phyloP scores from a whole-genome alignment of 2,888 invertebrate genomes.

The Apotomis capreana region DNA sequence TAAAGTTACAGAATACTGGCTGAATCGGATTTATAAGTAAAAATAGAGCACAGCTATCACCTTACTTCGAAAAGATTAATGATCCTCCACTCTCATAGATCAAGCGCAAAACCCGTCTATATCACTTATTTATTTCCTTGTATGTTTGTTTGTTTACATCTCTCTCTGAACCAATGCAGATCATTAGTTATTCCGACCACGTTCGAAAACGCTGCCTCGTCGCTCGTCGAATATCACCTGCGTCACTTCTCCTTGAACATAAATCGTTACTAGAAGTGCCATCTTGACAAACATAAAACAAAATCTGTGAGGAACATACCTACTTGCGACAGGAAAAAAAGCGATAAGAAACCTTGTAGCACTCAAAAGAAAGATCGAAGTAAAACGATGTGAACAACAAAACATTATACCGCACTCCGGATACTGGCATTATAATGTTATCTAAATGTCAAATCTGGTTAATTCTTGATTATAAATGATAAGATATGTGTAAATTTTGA shows the following conservation, averaged over 20 bases:
- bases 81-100: background rate
- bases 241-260: conserved; percentile 36
- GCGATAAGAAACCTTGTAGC: background rate
- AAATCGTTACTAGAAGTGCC: conserved; percentile 23
- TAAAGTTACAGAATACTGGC: background rate
- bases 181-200: conserved; percentile 59
- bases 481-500: background rate
- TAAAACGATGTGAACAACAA: background rate
- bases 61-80: conserved; percentile 13
- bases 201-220: conserved; percentile 57
- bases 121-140: conserved; percentile 13
- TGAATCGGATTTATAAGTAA: background rate
- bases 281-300: conserved; percentile 10
- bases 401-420: background rate
- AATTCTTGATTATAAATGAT: background rate
- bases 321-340: background rate
- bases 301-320: background rate
- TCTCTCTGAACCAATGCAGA: conserved; percentile 48
- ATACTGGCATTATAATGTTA: conserved; percentile 4
- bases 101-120: conserved; percentile 19
- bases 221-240: conserved; percentile 54
- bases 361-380: background rate
- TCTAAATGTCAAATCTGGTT: conserved; percentile 15
- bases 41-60: conserved; percentile 16
- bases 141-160: conserved; percentile 48